A percentile compares a stretch with the other conserved stretches of the same genome.
These are phyloP conservation scores for Harlomillsia oculata DNA, from an alignment of 1,140 invertebrate genomes.

Conservation along the genomic window DNA sequence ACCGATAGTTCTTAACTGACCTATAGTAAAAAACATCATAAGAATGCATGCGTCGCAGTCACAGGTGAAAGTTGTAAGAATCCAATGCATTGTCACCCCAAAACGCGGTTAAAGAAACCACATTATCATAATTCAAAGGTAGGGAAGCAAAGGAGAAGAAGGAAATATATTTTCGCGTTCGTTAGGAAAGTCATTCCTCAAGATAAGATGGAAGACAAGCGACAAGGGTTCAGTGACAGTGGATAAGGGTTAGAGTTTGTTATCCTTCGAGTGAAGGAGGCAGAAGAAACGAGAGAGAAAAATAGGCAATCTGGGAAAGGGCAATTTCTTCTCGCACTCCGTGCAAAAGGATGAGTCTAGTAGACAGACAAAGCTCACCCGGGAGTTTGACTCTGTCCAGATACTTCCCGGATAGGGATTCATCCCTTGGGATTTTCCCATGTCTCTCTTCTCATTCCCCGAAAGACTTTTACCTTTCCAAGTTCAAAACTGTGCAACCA, in stretches of 20 bases:
- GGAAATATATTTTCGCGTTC: background rate
- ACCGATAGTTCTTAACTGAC: too few relatives aligned
- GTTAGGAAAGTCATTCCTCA: background rate
- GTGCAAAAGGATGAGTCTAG: constrained; percentile 5
- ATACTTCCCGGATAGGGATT: constrained; percentile 2
- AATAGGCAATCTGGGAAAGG: constrained; percentile 24
- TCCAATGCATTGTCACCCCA: too few relatives aligned
- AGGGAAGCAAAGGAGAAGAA: too few relatives aligned
- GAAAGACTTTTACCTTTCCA: constrained; percentile 2
- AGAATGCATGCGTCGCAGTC: too few relatives aligned
- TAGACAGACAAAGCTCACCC: background rate
- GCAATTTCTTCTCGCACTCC: constrained; percentile 17
- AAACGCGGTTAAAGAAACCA: too few relatives aligned
- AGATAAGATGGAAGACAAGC: too few relatives aligned
- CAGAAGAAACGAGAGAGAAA: constrained; percentile 9
- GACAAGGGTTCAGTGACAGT: too few relatives aligned
- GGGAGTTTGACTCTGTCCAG: constrained; percentile 4
- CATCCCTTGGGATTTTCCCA: constrained; percentile 22
- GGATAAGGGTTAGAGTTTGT: constrained; percentile 2
- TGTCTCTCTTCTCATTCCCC: constrained; percentile 18
- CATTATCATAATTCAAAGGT: too few relatives aligned
- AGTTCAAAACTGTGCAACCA: background rate
- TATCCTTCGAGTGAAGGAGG: too few relatives aligned
- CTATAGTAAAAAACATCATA: too few relatives aligned
- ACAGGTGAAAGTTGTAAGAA: too few relatives aligned